Evolutionary conservation across 2,888 invertebrate species (phyloP).

Genomic region (Ophion slaviceki): DNA sequence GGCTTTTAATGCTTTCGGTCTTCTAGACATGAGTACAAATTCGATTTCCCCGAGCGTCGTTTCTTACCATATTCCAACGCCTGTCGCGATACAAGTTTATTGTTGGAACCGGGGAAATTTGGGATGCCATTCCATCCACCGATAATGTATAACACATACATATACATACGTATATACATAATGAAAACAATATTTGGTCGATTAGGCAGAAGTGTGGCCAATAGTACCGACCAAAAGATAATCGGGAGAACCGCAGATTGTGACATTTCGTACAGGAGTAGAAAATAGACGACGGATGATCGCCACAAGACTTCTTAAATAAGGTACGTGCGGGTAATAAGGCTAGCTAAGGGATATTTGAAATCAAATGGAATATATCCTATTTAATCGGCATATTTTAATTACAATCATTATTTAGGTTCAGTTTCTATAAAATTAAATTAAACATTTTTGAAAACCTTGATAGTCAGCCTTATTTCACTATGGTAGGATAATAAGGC

Average conservation of each 20-base stretch:
- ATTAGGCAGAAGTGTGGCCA: neutral
- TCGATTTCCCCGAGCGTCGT: slow-evolving; percentile 24
- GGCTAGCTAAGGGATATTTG: too few relatives aligned
- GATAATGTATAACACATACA: neutral
- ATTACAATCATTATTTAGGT: too few relatives aligned
- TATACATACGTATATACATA: slow-evolving; percentile 5
- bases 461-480: too few relatives aligned
- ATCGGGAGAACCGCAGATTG: neutral
- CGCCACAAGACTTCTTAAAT: neutral
- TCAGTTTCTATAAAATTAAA: too few relatives aligned
- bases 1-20: slow-evolving; percentile 49
- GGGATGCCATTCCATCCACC: slow-evolving; percentile 11
- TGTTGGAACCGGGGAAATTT: slow-evolving; percentile 21
- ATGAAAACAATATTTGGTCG: slow-evolving; percentile 31
- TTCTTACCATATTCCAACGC: slow-evolving; percentile 27
- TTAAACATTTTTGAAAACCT: too few relatives aligned
- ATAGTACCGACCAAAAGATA: neutral
- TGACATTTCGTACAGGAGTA: neutral
- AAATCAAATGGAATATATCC: too few relatives aligned
- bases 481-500: too few relatives aligned
- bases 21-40: slow-evolving; percentile 52
- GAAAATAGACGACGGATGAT: neutral
- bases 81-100: slow-evolving; percentile 23
- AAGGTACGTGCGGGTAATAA: neutral
- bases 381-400: too few relatives aligned